Percentiles rank a stretch among this genome's conserved stretches.
These are phyloP conservation scores for Pyrrhosoma nymphula DNA, from an alignment of 2,888 invertebrate genomes.

Conservation along the genomic window DNA sequence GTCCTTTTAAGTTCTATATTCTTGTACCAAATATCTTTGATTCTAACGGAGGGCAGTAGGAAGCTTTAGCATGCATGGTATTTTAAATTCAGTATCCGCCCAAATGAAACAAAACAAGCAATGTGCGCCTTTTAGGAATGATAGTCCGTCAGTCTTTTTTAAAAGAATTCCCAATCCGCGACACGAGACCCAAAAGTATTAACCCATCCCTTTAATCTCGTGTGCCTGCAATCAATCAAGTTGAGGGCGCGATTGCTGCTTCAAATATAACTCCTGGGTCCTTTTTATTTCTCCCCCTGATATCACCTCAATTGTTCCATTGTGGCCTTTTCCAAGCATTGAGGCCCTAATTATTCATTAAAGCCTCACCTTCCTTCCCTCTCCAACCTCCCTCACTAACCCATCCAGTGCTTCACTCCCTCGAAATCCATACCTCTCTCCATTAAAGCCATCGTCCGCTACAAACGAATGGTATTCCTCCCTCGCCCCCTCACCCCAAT, in stretches of 20 bases:
- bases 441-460: background rate
- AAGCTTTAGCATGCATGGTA: too few species aligned
- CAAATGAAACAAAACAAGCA: too few species aligned
- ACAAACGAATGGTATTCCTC: slow-evolving; percentile 11
- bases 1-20: too few species aligned
- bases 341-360: slow-evolving; percentile 9
- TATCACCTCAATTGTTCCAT: slow-evolving; percentile 32
- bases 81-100: too few species aligned
- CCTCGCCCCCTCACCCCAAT: background rate
- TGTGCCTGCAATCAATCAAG: background rate
- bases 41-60: too few species aligned
- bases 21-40: too few species aligned
- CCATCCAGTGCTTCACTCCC: background rate
- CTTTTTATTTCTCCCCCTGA: background rate
- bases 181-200: background rate
- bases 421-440: slow-evolving; percentile 23
- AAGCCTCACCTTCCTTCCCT: background rate
- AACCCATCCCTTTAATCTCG: background rate
- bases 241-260: background rate
- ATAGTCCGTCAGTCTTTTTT: too few species aligned
- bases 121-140: too few species aligned
- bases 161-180: too few species aligned
- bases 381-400: background rate
- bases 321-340: slow-evolving; percentile 24
- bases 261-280: background rate